phyloP scores from a whole-genome alignment of 2,113 vertebrate genomes.

The Xenotilapia flavipinnis region DNA sequence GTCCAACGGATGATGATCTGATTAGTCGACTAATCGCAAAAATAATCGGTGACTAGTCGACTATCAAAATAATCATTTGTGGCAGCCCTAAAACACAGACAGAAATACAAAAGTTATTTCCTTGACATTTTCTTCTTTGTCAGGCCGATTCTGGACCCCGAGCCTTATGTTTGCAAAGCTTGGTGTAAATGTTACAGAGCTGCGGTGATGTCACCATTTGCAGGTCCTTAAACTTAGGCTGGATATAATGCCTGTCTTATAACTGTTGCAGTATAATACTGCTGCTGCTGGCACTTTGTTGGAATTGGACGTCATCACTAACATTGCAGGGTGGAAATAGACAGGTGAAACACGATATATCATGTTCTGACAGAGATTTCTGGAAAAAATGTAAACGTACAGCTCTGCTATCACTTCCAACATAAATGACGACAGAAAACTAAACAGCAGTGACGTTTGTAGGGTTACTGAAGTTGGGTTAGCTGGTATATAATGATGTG shows the following conservation, averaged over 20 bases:
- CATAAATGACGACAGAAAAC: fast-evolving
- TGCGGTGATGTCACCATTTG: background rate
- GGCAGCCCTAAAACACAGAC: background rate
- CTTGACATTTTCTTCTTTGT: background rate
- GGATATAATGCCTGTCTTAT: background rate
- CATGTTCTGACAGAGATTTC: background rate
- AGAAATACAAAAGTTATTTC: background rate
- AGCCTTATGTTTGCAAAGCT: background rate
- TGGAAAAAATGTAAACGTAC: background rate
- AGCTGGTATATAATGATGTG: background rate
- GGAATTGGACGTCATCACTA: background rate
- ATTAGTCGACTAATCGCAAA: no score
- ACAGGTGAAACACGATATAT: fast-evolving
- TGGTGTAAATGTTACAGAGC: background rate
- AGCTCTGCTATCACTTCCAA: no score
- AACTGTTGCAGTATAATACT: background rate
- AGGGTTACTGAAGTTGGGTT: background rate
- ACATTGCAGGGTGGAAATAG: background rate
- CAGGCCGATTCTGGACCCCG: background rate
- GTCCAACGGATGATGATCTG: no score
- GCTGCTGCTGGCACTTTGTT: background rate
- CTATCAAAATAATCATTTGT: no score
- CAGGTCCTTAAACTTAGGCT: background rate
- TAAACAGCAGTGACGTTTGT: background rate
- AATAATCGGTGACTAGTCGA: no score